Conservation (phyloP, 1,140 invertebrate genomes). For the Drusus annulatus region DNA sequence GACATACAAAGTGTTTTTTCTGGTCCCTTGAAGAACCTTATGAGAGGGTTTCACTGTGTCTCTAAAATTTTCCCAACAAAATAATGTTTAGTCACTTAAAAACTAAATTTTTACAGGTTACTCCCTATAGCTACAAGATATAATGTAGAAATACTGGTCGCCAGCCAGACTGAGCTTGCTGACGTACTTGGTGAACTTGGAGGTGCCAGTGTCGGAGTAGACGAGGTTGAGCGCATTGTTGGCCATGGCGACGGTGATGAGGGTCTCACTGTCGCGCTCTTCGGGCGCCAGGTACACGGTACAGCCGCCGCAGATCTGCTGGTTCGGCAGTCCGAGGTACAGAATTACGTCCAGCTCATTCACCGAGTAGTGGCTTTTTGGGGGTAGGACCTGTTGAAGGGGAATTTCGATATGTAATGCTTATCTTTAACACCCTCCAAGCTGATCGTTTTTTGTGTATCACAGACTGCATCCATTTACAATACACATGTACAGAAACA, state of each 20-base stretch:
- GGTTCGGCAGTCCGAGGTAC: constrained; percentile 70
- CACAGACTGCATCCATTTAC: too few relatives aligned
- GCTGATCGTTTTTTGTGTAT: too few relatives aligned
- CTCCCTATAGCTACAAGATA: constrained; percentile 72
- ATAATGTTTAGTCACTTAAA: neutral
- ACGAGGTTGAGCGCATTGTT: constrained; percentile 80
- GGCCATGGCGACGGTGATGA: constrained; percentile 71
- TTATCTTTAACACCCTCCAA: constrained; percentile 3
- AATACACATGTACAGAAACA: too few relatives aligned
- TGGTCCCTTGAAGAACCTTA: too few relatives aligned
- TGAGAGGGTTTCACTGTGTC: too few relatives aligned
- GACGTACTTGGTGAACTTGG: constrained; percentile 78
- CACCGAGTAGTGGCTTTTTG: constrained; percentile 66
- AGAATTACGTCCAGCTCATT: constrained; percentile 74
- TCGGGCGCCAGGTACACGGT: constrained; percentile 72
- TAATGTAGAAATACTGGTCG: constrained; percentile 69
- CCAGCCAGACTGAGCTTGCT: constrained; percentile 67
- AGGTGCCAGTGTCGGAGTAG: constrained; percentile 75
- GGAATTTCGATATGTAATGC: constrained; percentile 36
- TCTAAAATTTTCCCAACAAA: too few relatives aligned
- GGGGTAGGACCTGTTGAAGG: constrained; percentile 65
- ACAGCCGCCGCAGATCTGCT: constrained; percentile 64
- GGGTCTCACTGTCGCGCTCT: constrained; percentile 60
- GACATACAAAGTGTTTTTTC: too few relatives aligned
- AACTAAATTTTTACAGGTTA: constrained; percentile 44